Evolutionary conservation across 2,113 vertebrate species (phyloP).

Genomic region (Pitta sordida): DNA sequence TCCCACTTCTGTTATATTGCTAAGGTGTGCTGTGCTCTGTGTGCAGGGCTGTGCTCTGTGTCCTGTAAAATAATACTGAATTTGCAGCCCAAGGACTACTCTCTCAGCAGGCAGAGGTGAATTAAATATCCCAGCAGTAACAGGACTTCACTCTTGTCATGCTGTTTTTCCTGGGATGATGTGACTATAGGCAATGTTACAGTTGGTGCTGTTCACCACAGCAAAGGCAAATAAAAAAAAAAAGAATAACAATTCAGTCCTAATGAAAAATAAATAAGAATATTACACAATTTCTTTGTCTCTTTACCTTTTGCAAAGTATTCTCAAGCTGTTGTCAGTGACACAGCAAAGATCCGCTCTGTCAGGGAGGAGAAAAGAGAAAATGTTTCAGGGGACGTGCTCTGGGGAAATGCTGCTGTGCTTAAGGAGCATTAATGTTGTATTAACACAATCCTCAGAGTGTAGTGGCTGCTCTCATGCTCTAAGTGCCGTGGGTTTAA

Average conservation of each 20-base stretch:
- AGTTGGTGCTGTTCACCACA: rapidly evolving
- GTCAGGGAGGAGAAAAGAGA: neutral
- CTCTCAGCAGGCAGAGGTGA: neutral
- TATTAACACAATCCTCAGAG: neutral
- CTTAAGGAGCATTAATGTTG: neutral
- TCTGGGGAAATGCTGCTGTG: neutral
- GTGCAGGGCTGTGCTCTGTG: neutral
- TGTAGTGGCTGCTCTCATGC: neutral
- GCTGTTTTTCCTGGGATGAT: neutral
- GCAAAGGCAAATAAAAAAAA: neutral
- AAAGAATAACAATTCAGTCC: neutral
- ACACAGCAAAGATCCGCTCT: neutral
- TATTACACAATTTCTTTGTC: neutral
- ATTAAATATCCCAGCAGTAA: neutral
- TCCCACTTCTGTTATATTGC: rapidly evolving
- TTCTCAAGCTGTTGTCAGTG: neutral
- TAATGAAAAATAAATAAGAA: neutral
- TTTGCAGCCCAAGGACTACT: neutral
- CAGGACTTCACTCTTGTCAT: neutral
- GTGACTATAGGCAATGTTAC: neutral
- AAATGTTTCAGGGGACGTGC: neutral
- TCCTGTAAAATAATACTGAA: neutral
- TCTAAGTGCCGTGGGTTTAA: neutral
- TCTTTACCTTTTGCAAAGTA: neutral
- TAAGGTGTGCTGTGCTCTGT: too few species aligned